Percentiles rank a stretch among this genome's conserved stretches.
phyloP scores from a whole-genome alignment of 2,113 vertebrate species.

The Tenebrosternarchus preto region DNA sequence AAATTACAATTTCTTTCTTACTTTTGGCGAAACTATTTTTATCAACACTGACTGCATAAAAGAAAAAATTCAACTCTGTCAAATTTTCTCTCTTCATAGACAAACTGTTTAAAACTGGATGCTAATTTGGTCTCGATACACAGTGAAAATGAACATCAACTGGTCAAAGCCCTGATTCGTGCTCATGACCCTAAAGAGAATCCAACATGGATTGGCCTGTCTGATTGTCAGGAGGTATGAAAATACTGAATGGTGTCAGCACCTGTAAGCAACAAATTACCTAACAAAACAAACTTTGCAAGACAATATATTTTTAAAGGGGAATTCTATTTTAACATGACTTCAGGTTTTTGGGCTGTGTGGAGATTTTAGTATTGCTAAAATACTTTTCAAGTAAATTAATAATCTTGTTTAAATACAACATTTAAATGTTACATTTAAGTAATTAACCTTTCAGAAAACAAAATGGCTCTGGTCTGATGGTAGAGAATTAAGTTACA shows the following conservation, averaged over 20 bases:
- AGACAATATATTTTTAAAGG: no score
- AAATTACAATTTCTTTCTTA: no score
- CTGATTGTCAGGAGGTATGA: conserved; percentile 12
- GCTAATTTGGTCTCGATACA: conserved; percentile 34
- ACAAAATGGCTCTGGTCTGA: conserved; percentile 19
- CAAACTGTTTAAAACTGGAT: not conserved
- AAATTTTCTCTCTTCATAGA: not conserved
- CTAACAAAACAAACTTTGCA: no score
- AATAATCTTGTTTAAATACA: no score
- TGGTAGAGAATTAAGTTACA: not conserved
- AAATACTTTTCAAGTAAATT: not conserved
- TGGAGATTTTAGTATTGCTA: no score
- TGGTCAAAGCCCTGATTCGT: conserved; percentile 1
- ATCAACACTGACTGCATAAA: not conserved
- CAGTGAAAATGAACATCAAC: conserved; percentile 2
- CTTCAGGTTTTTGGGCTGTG: no score
- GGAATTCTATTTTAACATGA: no score
- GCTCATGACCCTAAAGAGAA: not conserved
- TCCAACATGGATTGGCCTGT: conserved; percentile 12
- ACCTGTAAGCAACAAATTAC: no score
- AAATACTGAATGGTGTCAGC: no score
- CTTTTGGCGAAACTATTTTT: no score
- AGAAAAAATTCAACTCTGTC: not conserved
- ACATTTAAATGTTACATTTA: no score
- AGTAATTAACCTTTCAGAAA: not conserved